Evolutionary conservation across 2,797 vertebrate genomes (phyloP).

Genomic region (Nasua narica): DNA sequence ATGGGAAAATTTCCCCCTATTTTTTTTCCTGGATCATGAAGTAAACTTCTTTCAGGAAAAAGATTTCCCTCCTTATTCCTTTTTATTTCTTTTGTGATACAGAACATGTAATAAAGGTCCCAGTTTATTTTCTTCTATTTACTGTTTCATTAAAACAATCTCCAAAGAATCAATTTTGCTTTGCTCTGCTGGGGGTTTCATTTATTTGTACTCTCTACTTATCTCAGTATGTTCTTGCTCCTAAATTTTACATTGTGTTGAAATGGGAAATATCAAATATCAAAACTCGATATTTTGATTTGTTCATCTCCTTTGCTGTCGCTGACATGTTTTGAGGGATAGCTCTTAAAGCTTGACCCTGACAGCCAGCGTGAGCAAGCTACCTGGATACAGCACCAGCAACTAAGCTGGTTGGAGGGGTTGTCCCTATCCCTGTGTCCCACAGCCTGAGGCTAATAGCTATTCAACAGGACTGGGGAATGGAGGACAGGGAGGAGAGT

Average conservation of each 20-base stretch:
- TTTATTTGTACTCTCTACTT: conserved; percentile 8
- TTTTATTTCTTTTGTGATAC: not conserved
- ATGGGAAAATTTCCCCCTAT: not conserved
- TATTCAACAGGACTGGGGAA: not conserved
- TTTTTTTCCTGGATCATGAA: not conserved
- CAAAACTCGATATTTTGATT: not conserved
- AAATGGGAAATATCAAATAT: conserved; percentile 32
- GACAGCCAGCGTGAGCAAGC: not conserved
- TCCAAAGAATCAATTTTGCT: conserved; percentile 10
- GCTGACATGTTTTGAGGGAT: not conserved
- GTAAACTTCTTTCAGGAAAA: conserved; percentile 9
- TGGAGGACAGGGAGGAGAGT: not conserved
- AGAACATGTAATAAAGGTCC: not conserved
- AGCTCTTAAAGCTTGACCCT: conserved; percentile 7
- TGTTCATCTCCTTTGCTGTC: not conserved
- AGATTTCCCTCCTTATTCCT: not conserved
- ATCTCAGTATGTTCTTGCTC: not conserved
- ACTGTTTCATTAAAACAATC: conserved; percentile 41
- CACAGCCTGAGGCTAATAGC: not conserved
- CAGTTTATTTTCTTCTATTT: conserved; percentile 12
- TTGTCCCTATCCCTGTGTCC: not conserved
- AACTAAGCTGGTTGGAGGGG: not conserved
- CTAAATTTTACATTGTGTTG: not conserved
- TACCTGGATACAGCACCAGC: not conserved
- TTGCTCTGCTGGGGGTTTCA: conserved; percentile 10